These are phyloP conservation scores for Araneus ventricosus DNA, from an alignment of 1,140 invertebrate genomes.

Conservation along the genomic window DNA sequence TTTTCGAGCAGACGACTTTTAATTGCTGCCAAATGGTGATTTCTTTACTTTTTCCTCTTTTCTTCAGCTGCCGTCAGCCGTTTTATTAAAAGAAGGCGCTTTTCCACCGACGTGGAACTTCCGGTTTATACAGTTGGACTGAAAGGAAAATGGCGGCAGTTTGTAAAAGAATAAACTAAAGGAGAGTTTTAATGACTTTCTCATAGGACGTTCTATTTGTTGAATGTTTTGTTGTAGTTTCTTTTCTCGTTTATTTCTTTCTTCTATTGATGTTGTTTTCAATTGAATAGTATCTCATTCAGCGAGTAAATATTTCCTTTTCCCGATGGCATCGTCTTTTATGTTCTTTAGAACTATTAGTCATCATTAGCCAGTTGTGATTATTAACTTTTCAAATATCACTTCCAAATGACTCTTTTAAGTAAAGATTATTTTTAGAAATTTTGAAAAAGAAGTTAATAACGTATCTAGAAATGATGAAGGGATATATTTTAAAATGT, in stretches of 20 bases:
- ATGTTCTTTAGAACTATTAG: neutral
- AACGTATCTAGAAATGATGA: no score
- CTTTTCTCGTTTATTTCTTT: constrained; percentile 2
- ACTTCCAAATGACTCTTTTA: neutral
- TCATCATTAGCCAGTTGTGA: neutral
- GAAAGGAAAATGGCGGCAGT: neutral
- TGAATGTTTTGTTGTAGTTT: constrained; percentile 14
- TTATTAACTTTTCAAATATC: constrained; percentile 2
- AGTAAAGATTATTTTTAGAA: neutral
- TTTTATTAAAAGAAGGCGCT: constrained; percentile 28
- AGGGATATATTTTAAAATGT: no score
- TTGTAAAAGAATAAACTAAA: neutral
- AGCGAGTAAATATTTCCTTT: neutral
- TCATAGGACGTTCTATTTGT: neutral
- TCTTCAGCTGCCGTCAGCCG: neutral
- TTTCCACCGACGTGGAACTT: neutral
- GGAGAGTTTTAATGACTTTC: constrained; percentile 19
- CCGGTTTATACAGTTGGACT: neutral
- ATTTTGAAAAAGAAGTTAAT: no score
- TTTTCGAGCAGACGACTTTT: constrained; percentile 16
- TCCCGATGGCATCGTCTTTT: neutral
- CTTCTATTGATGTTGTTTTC: neutral
- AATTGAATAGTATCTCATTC: neutral
- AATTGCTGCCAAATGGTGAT: constrained; percentile 26
- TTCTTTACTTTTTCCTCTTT: neutral